Evolutionary conservation across 2,113 vertebrate species (phyloP).

Genomic region (Aegithalos caudatus): DNA sequence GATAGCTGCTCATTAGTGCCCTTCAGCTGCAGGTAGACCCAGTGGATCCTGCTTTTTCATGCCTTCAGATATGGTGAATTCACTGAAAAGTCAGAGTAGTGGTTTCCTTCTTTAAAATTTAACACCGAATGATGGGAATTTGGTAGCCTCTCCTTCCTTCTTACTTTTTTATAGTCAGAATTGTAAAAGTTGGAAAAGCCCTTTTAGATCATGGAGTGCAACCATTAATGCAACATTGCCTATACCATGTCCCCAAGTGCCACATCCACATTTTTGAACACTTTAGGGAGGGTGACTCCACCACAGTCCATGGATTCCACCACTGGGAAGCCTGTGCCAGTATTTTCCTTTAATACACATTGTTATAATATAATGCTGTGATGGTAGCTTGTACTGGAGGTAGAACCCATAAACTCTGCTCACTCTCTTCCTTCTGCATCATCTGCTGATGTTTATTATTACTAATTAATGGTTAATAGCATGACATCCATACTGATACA

Average conservation of each 20-base stretch:
- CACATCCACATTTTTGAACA: neutral
- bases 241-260: neutral
- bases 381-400: neutral
- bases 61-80: neutral
- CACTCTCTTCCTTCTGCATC: neutral
- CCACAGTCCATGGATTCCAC: neutral
- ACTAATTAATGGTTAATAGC: neutral
- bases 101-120: neutral
- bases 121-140: neutral
- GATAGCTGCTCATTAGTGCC: neutral
- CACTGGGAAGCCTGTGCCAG: neutral
- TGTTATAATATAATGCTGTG: neutral
- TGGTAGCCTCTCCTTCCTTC: neutral
- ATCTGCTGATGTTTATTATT: neutral
- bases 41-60: neutral
- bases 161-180: neutral
- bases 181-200: neutral
- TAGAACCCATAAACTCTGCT: rapidly evolving
- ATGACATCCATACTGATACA: neutral
- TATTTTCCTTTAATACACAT: neutral
- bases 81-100: neutral
- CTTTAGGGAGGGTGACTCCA: neutral
- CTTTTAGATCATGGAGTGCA: neutral
- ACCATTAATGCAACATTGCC: neutral
- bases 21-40: neutral